phyloP scores from a whole-genome alignment of 2,797 vertebrate genomes.

The Agapornis canus region DNA sequence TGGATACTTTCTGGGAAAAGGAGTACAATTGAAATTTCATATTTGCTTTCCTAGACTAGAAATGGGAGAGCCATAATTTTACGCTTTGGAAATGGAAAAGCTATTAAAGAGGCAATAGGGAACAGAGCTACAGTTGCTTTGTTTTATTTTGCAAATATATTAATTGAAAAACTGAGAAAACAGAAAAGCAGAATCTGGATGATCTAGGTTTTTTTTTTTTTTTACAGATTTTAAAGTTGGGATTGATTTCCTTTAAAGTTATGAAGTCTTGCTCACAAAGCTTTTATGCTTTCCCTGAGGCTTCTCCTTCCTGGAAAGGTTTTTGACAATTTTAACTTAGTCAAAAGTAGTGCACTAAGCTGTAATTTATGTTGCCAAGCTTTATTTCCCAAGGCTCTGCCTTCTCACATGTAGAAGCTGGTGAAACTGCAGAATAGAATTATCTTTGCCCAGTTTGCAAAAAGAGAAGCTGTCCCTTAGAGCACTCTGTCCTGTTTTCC shows the following conservation, averaged over 20 bases:
- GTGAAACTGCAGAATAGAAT: not conserved
- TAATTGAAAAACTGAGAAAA: not conserved
- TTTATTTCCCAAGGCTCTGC: not conserved
- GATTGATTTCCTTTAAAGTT: not conserved
- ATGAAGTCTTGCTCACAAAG: not conserved
- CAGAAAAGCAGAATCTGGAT: not conserved
- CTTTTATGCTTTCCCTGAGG: not conserved
- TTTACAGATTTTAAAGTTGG: not conserved
- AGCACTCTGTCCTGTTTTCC: not conserved
- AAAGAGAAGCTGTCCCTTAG: not conserved
- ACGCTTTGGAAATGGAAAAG: not conserved
- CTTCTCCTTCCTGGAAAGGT: not conserved
- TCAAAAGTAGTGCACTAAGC: not conserved
- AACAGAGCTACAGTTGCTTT: not conserved
- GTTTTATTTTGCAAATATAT: not conserved
- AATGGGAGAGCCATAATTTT: not conserved
- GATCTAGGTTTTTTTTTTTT: not conserved
- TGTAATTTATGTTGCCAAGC: not conserved
- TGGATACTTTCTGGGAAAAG: not conserved
- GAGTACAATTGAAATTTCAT: not conserved
- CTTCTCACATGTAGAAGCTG: not conserved
- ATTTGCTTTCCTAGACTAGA: not conserved
- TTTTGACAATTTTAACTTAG: constrained; percentile 2
- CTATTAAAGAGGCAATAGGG: not conserved
- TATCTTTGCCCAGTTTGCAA: not conserved